Percentiles rank a stretch among this genome's conserved stretches.
Conservation (phyloP, 2,888 invertebrate species). For the Papilio demoleus region DNA sequence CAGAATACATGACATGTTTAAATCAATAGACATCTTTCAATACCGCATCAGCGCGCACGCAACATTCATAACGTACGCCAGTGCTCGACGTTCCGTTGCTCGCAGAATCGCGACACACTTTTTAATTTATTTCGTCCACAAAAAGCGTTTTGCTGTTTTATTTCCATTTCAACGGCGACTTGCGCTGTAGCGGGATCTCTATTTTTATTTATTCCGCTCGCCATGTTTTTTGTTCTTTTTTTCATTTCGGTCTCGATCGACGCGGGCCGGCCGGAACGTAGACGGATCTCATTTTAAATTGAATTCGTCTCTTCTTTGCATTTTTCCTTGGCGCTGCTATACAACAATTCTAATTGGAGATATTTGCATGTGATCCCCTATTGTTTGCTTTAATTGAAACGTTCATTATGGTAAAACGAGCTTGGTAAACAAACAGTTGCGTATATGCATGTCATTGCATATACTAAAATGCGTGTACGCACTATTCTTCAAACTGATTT, state of each 20-base stretch:
- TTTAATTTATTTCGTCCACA: constrained; percentile 83
- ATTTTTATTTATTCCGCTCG: constrained; percentile 81
- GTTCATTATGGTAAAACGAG: constrained; percentile 60
- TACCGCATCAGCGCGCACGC: constrained; percentile 18
- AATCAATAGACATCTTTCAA: constrained; percentile 12
- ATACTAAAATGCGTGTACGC: too few species aligned
- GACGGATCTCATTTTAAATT: constrained; percentile 82
- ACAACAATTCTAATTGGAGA: constrained; percentile 77
- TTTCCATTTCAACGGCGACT: constrained; percentile 83
- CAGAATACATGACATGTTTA: not conserved
- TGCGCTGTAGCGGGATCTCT: constrained; percentile 82
- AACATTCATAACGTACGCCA: constrained; percentile 40
- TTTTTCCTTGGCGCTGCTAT: constrained; percentile 68
- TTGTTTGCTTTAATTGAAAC: constrained; percentile 66
- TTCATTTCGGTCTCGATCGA: constrained; percentile 80
- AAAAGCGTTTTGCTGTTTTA: constrained; percentile 80
- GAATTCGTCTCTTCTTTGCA: constrained; percentile 75
- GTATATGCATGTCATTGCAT: constrained; percentile 1
- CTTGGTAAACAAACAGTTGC: constrained; percentile 38
- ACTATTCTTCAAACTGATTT: too few species aligned
- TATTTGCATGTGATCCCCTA: constrained; percentile 72
- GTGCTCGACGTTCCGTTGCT: constrained; percentile 57
- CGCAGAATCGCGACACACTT: constrained; percentile 80
- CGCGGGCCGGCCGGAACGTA: constrained; percentile 77
- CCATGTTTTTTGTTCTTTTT: constrained; percentile 67